Percentiles rank a stretch among this genome's conserved stretches.
phyloP scores from a whole-genome alignment of 2,797 vertebrate species.

The Clamator glandarius region DNA sequence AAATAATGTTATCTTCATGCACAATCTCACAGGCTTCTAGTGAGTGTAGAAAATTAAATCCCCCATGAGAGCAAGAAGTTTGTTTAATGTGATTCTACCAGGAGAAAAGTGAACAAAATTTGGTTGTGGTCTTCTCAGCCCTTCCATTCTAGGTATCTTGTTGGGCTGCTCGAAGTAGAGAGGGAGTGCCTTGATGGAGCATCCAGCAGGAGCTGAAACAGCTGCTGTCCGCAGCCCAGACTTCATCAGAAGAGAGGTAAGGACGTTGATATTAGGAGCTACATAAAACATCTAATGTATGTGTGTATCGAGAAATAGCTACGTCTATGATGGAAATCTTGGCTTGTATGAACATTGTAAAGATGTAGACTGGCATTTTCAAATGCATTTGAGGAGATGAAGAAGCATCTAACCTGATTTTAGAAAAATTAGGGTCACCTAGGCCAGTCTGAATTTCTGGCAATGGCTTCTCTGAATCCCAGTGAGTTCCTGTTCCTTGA shows the following conservation, averaged over 20 bases:
- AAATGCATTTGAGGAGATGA: neutral
- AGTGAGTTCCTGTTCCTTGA: neutral
- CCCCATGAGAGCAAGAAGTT: neutral
- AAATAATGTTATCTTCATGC: neutral
- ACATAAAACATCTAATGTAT: neutral
- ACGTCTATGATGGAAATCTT: neutral
- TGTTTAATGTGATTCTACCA: neutral
- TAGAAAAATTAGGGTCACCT: neutral
- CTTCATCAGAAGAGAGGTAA: neutral
- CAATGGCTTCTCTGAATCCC: neutral
- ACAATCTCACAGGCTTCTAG: neutral
- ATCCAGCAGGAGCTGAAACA: neutral
- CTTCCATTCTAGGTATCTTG: conserved; percentile 7
- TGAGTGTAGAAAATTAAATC: neutral
- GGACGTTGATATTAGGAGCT: neutral
- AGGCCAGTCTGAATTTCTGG: neutral
- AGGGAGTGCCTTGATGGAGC: neutral
- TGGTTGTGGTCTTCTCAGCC: neutral
- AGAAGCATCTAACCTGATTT: neutral
- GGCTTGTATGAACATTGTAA: neutral
- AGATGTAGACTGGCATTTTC: neutral
- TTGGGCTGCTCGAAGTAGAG: neutral
- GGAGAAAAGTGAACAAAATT: neutral
- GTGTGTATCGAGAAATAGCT: neutral
- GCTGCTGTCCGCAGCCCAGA: neutral